Evolutionary conservation across 1,140 invertebrate genomes (phyloP).

Genomic region (Arion vulgaris): DNA sequence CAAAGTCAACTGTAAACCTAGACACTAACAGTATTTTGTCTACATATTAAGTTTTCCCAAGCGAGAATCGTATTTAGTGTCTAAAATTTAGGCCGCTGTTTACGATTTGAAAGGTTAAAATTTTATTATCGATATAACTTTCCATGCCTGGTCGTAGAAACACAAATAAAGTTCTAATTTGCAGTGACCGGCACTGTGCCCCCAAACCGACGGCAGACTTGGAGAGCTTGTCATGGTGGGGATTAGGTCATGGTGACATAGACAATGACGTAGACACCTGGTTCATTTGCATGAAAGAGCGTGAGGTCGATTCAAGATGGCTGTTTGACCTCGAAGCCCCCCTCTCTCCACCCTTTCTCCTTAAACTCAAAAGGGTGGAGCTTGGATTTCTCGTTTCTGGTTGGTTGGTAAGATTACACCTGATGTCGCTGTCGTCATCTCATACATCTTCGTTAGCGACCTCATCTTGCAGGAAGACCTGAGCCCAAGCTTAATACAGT

Average conservation of each 20-base stretch:
- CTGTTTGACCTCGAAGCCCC: not conserved
- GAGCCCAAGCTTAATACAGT: too few relatives aligned
- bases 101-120: too few relatives aligned
- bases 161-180: not conserved
- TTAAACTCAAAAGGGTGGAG: not conserved
- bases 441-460: too few relatives aligned
- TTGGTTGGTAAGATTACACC: slow-evolving; percentile 5
- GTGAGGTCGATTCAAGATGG: slow-evolving; percentile 11
- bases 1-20: too few relatives aligned
- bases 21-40: too few relatives aligned
- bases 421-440: not conserved
- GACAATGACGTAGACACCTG: not conserved
- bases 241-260: not conserved
- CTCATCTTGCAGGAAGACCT: too few relatives aligned
- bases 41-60: too few relatives aligned
- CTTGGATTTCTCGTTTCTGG: not conserved
- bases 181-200: not conserved
- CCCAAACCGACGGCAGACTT: not conserved
- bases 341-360: too few relatives aligned
- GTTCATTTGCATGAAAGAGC: not conserved
- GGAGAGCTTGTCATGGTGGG: not conserved
- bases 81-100: too few relatives aligned
- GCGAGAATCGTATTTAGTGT: too few relatives aligned
- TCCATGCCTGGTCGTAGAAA: not conserved
- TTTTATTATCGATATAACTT: not conserved